Conservation (phyloP, 2,113 vertebrate genomes). For the Oenanthe melanoleuca region DNA sequence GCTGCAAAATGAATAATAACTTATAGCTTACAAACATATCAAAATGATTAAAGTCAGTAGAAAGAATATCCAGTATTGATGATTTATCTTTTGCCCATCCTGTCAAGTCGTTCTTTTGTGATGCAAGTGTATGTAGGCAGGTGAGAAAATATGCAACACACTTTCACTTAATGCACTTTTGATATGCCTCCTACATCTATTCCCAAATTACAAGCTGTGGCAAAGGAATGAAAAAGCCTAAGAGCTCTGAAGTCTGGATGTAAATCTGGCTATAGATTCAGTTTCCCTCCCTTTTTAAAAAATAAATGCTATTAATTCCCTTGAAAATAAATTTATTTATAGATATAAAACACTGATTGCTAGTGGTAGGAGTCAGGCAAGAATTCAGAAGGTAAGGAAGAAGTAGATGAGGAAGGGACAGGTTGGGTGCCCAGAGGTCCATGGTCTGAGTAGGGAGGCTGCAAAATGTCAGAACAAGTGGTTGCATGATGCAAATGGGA, state of each 20-base stretch:
- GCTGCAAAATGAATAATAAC: slow-evolving; percentile 7
- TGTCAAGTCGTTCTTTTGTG: background rate
- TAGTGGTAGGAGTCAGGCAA: background rate
- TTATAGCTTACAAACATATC: background rate
- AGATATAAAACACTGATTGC: background rate
- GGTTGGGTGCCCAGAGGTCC: background rate
- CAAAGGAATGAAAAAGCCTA: background rate
- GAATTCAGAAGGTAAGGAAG: background rate
- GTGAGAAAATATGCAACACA: background rate
- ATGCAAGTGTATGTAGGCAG: background rate
- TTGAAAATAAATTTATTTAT: background rate
- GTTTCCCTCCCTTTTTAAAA: background rate
- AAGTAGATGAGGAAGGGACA: background rate
- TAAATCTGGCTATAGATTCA: background rate
- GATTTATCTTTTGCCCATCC: background rate
- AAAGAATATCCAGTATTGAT: background rate
- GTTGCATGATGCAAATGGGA: background rate
- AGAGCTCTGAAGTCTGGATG: background rate
- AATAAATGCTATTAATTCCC: background rate
- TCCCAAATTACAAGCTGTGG: background rate
- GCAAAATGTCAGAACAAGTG: background rate
- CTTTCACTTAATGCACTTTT: slow-evolving; percentile 30
- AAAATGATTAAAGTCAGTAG: background rate
- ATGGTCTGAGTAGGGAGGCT: background rate
- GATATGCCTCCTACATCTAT: slow-evolving; percentile 15